These are phyloP conservation scores for Agrenia bidenticulata DNA, from an alignment of 2,888 invertebrate species.

Conservation along the genomic window DNA sequence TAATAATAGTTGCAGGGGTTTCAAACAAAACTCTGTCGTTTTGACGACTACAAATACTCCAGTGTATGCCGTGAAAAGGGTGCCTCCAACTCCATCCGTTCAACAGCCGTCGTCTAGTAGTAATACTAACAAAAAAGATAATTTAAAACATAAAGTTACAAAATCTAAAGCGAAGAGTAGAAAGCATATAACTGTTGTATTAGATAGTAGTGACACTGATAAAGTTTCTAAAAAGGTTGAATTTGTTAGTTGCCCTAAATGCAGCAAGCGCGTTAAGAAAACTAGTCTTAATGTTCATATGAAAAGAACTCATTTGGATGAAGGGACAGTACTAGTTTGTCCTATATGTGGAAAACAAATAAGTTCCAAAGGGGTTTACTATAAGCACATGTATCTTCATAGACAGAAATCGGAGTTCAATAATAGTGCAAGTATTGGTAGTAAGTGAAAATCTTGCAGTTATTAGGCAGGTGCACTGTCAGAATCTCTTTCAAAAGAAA, in stretches of 20 bases:
- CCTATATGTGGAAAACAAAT: conserved; percentile 43
- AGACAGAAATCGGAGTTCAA: conserved; percentile 26
- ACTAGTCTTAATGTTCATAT: conserved; percentile 48
- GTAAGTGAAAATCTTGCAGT: no score
- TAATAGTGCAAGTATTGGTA: no score
- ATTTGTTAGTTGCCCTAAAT: conserved; percentile 41
- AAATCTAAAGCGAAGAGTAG: background rate
- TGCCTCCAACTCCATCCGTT: conserved; percentile 19
- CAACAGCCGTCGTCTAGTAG: background rate
- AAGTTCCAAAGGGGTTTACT: conserved; percentile 46
- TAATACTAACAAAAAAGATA: background rate
- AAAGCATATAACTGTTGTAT: background rate
- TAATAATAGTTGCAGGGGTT: background rate
- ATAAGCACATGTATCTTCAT: conserved; percentile 48
- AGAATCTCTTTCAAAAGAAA: no score
- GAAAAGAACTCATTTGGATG: conserved; percentile 44
- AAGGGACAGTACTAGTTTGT: conserved; percentile 39
- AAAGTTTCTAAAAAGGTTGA: conserved; percentile 19
- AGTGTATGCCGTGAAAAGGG: conserved; percentile 38
- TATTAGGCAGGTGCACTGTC: no score
- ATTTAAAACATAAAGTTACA: no score
- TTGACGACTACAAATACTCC: conserved; percentile 8
- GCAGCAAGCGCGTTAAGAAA: conserved; percentile 44
- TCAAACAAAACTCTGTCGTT: conserved; percentile 10
- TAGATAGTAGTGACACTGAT: background rate